A percentile compares a stretch with the other conserved stretches of the same genome.
These are phyloP conservation scores for Tillus elongatus DNA, from an alignment of 2,888 invertebrate genomes.

Conservation along the genomic window DNA sequence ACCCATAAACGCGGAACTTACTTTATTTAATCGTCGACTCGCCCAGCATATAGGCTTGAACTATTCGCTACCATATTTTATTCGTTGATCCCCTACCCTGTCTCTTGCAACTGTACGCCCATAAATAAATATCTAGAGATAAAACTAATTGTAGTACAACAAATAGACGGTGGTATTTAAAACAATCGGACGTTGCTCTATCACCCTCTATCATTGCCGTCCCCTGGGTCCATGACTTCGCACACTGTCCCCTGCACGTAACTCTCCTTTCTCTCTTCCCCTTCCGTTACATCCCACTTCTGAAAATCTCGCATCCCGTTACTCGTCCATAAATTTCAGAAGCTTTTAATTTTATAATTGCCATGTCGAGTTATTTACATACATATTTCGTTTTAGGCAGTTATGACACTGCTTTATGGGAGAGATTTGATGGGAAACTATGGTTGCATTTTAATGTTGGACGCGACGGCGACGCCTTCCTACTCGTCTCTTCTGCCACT, in stretches of 20 bases:
- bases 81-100: too few species aligned
- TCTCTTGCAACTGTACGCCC: too few species aligned
- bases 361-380: slow-evolving; percentile 30
- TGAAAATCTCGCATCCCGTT: background rate
- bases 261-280: background rate
- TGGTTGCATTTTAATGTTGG: background rate
- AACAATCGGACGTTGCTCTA: background rate
- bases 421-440: slow-evolving; percentile 1
- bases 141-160: too few species aligned
- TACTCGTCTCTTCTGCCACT: too few species aligned
- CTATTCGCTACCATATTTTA: too few species aligned
- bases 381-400: slow-evolving; percentile 15
- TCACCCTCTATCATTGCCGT: slow-evolving; percentile 1
- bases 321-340: slow-evolving; percentile 28
- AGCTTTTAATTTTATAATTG: slow-evolving; percentile 36
- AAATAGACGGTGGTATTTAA: background rate
- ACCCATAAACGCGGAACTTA: too few species aligned
- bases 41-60: too few species aligned
- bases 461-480: too few species aligned
- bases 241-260: background rate
- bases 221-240: slow-evolving; percentile 3
- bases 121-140: too few species aligned
- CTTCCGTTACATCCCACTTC: background rate
- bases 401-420: background rate
- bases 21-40: too few species aligned